Evolutionary conservation across 2,888 invertebrate genomes (phyloP).

Genomic region (Cheilosia impressa): DNA sequence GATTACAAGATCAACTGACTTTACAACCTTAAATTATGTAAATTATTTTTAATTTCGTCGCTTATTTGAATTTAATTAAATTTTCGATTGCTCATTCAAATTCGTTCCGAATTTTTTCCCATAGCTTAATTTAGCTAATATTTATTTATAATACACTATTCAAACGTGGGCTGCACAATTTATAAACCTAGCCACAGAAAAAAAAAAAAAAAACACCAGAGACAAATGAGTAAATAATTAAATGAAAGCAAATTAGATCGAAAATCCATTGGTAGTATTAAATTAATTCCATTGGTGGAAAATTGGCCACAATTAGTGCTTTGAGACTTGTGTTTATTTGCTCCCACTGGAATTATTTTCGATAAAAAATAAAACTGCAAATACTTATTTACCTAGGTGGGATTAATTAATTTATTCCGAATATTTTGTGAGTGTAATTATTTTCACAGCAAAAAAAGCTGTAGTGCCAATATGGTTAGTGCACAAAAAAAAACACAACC

Average conservation of each 20-base stretch:
- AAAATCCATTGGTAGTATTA: constrained; percentile 48
- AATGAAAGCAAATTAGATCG: constrained; percentile 49
- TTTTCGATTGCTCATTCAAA: not conserved
- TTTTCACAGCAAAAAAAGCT: constrained; percentile 2
- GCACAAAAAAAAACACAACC: constrained; percentile 26
- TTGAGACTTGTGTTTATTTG: constrained; percentile 41
- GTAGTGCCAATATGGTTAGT: constrained; percentile 9
- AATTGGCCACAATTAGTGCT: constrained; percentile 64
- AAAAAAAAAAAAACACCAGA: not conserved
- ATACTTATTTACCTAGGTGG: constrained; percentile 41
- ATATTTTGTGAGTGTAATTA: constrained; percentile 41
- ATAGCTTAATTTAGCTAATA: not conserved
- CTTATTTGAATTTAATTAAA: constrained; percentile 15
- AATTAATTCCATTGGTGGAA: constrained; percentile 47
- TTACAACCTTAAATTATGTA: not conserved
- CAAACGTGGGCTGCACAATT: not conserved
- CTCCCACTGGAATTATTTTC: constrained; percentile 12
- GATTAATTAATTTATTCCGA: constrained; percentile 57
- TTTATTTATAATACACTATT: constrained; percentile 10
- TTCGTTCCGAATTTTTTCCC: not conserved
- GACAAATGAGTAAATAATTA: constrained; percentile 44
- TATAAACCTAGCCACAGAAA: not conserved
- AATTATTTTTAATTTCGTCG: not conserved
- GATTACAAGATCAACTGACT: no score
- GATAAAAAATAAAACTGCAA: constrained; percentile 32